phyloP scores from a whole-genome alignment of 2,797 vertebrate genomes.

The Kryptopterus vitreolus region DNA sequence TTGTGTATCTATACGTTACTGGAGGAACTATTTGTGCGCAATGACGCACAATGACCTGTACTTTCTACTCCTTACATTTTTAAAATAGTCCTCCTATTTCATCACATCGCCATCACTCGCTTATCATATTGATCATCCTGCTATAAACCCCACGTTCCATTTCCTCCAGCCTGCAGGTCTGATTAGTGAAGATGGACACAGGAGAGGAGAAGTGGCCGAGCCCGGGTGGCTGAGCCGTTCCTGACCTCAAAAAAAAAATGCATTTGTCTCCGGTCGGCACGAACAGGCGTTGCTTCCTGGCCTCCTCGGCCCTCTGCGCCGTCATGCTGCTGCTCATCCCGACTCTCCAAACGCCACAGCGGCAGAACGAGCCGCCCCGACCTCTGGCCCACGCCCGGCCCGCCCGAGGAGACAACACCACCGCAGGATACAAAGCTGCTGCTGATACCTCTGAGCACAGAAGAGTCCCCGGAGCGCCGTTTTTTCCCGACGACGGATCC shows the following conservation, averaged over 20 bases:
- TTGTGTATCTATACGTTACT: no score
- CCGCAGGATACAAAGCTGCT: neutral
- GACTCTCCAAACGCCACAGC: conserved; percentile 65
- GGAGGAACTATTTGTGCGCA: no score
- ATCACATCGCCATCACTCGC: no score
- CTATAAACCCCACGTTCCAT: neutral
- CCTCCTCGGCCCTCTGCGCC: conserved; percentile 79
- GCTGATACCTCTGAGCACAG: neutral
- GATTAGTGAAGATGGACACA: conserved; percentile 66
- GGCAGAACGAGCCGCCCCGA: conserved; percentile 64
- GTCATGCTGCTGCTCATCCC: conserved; percentile 82
- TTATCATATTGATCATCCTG: neutral
- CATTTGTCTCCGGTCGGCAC: conserved; percentile 73
- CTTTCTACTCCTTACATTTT: no score
- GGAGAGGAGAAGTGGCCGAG: conserved; percentile 59
- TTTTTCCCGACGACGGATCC: conserved; percentile 25
- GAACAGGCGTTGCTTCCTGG: conserved; percentile 83
- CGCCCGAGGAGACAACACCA: conserved; percentile 1
- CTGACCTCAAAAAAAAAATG: conserved; percentile 73
- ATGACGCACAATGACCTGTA: no score
- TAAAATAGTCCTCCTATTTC: no score
- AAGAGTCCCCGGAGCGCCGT: neutral
- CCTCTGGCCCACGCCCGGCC: conserved; percentile 65
- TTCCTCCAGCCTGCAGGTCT: conserved; percentile 53
- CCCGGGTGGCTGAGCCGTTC: conserved; percentile 72